Evolutionary conservation across 2,888 invertebrate species (phyloP).

Genomic region (Lordiphosa andalusiaca): DNA sequence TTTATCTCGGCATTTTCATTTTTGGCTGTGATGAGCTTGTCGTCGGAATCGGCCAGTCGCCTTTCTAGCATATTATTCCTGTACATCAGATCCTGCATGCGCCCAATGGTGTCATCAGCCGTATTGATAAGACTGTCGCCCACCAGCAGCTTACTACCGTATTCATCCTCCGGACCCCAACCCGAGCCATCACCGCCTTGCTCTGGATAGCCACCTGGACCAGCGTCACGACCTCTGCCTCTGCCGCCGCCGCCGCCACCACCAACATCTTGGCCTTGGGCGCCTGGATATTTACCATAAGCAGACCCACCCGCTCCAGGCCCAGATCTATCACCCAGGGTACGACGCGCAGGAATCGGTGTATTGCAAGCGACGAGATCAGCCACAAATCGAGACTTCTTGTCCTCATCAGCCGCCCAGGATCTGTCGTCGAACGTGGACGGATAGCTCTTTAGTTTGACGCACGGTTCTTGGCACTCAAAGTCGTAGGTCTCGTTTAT

Average conservation of each 20-base stretch:
- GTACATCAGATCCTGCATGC: constrained; percentile 57
- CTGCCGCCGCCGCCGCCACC: constrained; percentile 1
- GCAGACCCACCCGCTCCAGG: constrained; percentile 5
- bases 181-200: neutral
- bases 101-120: constrained; percentile 57
- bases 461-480: constrained; percentile 62
- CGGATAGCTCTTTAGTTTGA: constrained; percentile 74
- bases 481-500: constrained; percentile 59
- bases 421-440: constrained; percentile 75
- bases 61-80: constrained; percentile 59
- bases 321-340: neutral
- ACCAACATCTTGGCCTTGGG: neutral
- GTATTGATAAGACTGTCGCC: constrained; percentile 68
- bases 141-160: constrained; percentile 27
- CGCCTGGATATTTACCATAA: constrained; percentile 1
- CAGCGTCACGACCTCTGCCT: neutral
- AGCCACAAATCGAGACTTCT: constrained; percentile 73
- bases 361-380: constrained; percentile 75
- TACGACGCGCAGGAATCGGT: constrained; percentile 10
- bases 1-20: constrained; percentile 61
- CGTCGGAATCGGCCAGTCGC: constrained; percentile 50
- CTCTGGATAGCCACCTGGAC: too few species aligned
- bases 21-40: constrained; percentile 42
- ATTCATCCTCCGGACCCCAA: constrained; percentile 13
- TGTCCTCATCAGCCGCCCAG: constrained; percentile 71